Evolutionary conservation across 2,888 invertebrate species (phyloP), one percentile per base, ranked within the genome.

Genomic region (Lasius fuliginosus): DNA sequence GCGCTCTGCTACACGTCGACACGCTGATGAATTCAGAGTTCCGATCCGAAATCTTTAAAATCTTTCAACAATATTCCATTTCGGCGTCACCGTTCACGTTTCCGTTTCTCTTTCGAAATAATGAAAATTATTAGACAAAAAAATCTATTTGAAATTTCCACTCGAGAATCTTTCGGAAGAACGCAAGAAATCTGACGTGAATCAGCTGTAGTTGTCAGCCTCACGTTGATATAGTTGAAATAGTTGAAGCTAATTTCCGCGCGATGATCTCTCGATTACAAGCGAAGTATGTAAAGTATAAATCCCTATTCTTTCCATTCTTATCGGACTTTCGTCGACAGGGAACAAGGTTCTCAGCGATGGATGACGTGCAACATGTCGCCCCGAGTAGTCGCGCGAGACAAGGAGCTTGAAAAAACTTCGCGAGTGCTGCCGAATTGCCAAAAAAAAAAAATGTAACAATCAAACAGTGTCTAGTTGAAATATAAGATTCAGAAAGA

Each of bases 371-470:
- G 33, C 58, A 58, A 49, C 79, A 68, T 15, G 40, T 53, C 62
- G 82, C 15, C 5, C 69, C 69, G 23, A 53, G 23, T 58, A 82
- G 42, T 65, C 67, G 74, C 42, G 67, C 56, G 65, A 87, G 87
- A 85, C 88, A 91, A 91, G 90, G 92, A 91, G 91, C 92, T 92
- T 92, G 91, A 92, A 71, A 92, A 71, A 81, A 92, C 89, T 53
- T 92, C 87, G 91, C 87, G 92, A 92, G 90, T 91, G 93, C 92
- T 93, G 92, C 93, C 93, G 92, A 92, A 92, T 92, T 92, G 93
- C 93, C 92, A 93, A 93, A 36, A 36, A 33, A 33, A 33, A 33
- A 36, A 36, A 53, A 93, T 92, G 90, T 92, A 92, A 93, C 92
- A 93, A 93, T 93, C 93, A 92, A 93, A 93, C 88, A 91, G 90